Evolutionary conservation across 2,888 invertebrate genomes (phyloP), one percentile per base, ranked within the genome.

Genomic region (Marronus borbonicus): DNA sequence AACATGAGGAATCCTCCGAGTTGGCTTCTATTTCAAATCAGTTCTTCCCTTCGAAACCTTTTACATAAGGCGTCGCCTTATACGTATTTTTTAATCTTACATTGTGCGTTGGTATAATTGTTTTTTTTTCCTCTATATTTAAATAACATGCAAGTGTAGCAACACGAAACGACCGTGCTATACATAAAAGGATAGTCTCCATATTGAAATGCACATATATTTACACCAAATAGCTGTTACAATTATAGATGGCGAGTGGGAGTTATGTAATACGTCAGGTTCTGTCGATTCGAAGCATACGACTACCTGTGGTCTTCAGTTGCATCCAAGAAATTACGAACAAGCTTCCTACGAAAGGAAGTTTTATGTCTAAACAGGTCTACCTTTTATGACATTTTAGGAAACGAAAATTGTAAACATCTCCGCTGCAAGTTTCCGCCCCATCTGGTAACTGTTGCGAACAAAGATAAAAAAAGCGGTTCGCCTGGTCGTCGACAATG

Each of bases 301-400:
- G 28, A 55, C 52, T 70, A 70, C 31, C 70, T 70, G 70, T 10
- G 55, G 70, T 70, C 52, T 17, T 70, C 17, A n/a, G n/a, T 36
- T 17, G 70, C 31, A 55, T 70, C 55, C 31, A 14, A 52, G 55
- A 28, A 52, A 31, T 31, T n/a, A n/a, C 8, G 70, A 31, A 65
- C 55, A 55, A 55, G n/a, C 52, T n/a, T 50, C 68, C 50, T 68
- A 28, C 24, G 55, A 55, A 55, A 70, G 70, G 55, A 70, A 55
- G 70, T 55, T 55, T 70, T 36, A 28, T 52, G 49, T 70, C 36
- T 70, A 55, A 70, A 70, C 55, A 70, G 52, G 70, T 70, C 36
- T 70, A 70, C 70, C 70, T 60, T 74, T 74, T 60, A 60, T 74
- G 60, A 44, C 60, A 24, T 74, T 72, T 74, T 74, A 74, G 60